These are phyloP conservation scores for Samia ricini DNA, from an alignment of 1,140 invertebrate species.

Conservation along the genomic window DNA sequence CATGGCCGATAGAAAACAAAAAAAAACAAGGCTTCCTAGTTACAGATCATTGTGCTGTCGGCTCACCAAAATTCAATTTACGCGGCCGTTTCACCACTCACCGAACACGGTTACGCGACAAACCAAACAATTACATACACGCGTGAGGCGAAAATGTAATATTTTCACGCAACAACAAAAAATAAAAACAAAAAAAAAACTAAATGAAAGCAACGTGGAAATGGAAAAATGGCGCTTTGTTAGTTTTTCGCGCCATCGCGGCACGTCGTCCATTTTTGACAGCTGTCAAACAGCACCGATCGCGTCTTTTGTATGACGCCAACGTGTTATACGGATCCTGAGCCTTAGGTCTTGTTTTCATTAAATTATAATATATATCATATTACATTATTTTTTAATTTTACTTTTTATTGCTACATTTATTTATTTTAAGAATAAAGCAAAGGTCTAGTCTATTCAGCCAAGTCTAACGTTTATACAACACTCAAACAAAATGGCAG, in stretches of 20 bases:
- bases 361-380: not conserved
- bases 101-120: constrained; percentile 50
- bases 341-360: not conserved
- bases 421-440: too few relatives aligned
- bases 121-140: constrained; percentile 73
- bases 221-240: constrained; percentile 57
- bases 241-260: constrained; percentile 66
- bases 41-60: constrained; percentile 46
- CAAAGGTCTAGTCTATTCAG: too few relatives aligned
- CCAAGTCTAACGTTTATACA: too few relatives aligned
- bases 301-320: constrained; percentile 60
- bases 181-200: not conserved
- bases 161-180: constrained; percentile 52
- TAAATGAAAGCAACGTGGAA: constrained; percentile 31
- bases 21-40: constrained; percentile 30
- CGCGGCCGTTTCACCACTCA: constrained; percentile 47
- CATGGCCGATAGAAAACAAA: not conserved
- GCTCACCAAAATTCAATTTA: constrained; percentile 71
- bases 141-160: constrained; percentile 71
- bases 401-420: too few relatives aligned
- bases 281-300: constrained; percentile 63
- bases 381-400: not conserved
- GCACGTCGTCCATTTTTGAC: constrained; percentile 66
- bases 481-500: too few relatives aligned
- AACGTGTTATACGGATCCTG: constrained; percentile 8